A percentile compares a stretch with the other conserved stretches of the same genome.
Evolutionary conservation across 2,888 invertebrate genomes (phyloP).

Genomic region (Ditula angustiorana): DNA sequence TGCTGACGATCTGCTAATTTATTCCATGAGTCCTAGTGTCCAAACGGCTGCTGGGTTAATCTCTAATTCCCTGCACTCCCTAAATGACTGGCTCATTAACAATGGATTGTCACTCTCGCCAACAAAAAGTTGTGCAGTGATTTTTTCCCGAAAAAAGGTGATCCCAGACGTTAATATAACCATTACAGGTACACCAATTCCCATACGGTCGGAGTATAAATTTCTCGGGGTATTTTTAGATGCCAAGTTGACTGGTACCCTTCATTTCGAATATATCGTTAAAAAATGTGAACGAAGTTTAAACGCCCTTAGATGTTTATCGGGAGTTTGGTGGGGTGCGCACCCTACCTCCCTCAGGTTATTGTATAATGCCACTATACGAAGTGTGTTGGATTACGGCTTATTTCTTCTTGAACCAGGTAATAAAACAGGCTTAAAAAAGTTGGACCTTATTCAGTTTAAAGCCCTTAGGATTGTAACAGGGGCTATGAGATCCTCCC

Average conservation of each 20-base stretch:
- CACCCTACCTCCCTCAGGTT: slow-evolving; percentile 1
- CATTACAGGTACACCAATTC: background rate
- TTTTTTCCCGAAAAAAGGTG: background rate
- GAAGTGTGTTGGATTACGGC: background rate
- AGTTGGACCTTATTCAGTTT: background rate
- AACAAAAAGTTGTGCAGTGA: background rate
- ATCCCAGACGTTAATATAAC: background rate
- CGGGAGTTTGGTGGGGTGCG: slow-evolving; percentile 15
- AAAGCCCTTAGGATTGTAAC: background rate
- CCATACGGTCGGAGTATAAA: too few relatives aligned
- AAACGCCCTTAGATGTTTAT: background rate
- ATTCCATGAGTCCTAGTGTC: background rate
- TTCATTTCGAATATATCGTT: background rate
- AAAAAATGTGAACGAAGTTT: slow-evolving; percentile 8
- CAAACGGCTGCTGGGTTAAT: background rate
- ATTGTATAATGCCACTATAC: background rate
- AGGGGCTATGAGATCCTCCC: background rate
- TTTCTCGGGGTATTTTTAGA: slow-evolving; percentile 1
- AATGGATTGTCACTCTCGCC: background rate
- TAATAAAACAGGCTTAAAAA: background rate
- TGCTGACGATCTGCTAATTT: slow-evolving; percentile 1
- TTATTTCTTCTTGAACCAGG: background rate
- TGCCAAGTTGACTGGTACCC: background rate
- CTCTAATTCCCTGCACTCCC: background rate
- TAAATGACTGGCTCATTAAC: background rate